These are phyloP conservation scores for Macrotis lagotis DNA, from an alignment of 2,113 vertebrate species.

Conservation along the genomic window DNA sequence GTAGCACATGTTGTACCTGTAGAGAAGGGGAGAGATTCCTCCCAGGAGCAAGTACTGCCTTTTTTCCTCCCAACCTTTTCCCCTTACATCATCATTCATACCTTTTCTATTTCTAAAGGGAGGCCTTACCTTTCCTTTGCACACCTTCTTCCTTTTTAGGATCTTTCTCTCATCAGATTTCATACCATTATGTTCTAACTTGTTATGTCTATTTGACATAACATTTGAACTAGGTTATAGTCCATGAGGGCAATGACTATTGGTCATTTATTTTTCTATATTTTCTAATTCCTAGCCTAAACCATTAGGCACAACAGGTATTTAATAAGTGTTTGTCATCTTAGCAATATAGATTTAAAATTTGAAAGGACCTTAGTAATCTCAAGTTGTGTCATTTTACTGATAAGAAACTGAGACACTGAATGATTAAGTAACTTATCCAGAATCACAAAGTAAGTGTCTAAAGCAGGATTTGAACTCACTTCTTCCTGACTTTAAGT, in stretches of 20 bases:
- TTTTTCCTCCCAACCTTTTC: neutral
- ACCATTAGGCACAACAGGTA: neutral
- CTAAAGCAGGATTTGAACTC: neutral
- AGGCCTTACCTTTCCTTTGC: neutral
- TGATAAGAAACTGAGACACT: neutral
- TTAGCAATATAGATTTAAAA: neutral
- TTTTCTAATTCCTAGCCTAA: neutral
- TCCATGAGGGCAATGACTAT: neutral
- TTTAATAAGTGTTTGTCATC: neutral
- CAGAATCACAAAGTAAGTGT: neutral
- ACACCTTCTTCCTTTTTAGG: neutral
- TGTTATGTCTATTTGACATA: neutral
- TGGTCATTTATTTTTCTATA: neutral
- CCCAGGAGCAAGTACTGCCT: neutral
- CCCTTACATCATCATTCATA: neutral
- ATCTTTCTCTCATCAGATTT: neutral
- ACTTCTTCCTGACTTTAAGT: neutral
- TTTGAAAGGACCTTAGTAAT: neutral
- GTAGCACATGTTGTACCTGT: neutral
- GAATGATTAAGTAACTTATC: neutral
- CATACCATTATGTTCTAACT: neutral
- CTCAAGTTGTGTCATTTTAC: neutral
- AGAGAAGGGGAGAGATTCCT: neutral
- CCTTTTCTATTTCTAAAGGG: neutral
- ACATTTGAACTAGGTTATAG: neutral